Evolutionary conservation across 2,888 invertebrate genomes (phyloP).

Genomic region (Diogma glabrata): DNA sequence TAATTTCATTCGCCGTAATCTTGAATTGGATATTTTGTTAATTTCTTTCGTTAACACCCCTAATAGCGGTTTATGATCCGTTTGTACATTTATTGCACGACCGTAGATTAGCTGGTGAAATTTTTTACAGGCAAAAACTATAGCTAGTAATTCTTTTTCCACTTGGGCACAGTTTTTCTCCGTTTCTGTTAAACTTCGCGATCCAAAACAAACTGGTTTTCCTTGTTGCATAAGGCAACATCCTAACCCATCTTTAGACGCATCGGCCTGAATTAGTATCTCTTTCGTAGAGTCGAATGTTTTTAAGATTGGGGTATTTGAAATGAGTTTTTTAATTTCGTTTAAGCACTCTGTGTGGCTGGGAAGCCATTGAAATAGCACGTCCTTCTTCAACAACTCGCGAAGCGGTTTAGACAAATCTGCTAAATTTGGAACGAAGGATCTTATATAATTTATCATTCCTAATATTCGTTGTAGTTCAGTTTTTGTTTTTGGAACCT

Average conservation of each 20-base stretch:
- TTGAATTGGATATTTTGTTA: neutral
- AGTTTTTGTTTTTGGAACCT: constrained; percentile 17
- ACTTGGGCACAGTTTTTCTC: constrained; percentile 15
- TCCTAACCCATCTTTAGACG: constrained; percentile 17
- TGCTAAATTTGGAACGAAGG: constrained; percentile 19
- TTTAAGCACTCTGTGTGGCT: constrained; percentile 15
- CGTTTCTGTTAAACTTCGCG: constrained; percentile 13
- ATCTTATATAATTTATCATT: constrained; percentile 19
- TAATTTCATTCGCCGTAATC: neutral
- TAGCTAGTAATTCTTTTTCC: constrained; percentile 16
- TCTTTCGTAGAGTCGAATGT: constrained; percentile 14
- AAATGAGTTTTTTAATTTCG: constrained; percentile 15
- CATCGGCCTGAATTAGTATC: constrained; percentile 16
- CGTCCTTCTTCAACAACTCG: constrained; percentile 18
- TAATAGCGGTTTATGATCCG: neutral
- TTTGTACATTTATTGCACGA: no score
- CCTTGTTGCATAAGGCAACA: constrained; percentile 18
- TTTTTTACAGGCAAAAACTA: constrained; percentile 9
- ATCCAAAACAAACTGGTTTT: constrained; percentile 17
- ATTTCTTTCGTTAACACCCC: neutral
- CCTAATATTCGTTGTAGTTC: constrained; percentile 18
- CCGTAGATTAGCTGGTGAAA: no score
- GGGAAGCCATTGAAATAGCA: constrained; percentile 17
- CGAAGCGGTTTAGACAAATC: constrained; percentile 17
- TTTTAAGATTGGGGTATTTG: constrained; percentile 14